phyloP scores from a whole-genome alignment of 2,797 vertebrate genomes.

The Cirrhinus molitorella region DNA sequence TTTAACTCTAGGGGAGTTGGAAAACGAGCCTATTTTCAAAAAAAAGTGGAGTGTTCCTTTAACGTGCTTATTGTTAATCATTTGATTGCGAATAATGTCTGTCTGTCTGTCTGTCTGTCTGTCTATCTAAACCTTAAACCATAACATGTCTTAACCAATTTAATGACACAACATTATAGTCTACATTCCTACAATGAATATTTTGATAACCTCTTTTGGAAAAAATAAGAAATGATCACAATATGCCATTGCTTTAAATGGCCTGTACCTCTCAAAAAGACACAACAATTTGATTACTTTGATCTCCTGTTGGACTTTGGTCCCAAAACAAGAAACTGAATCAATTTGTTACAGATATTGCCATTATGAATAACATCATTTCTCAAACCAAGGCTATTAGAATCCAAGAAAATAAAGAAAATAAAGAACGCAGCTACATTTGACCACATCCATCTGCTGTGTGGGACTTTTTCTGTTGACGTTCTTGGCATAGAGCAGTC shows the following conservation, averaged over 20 bases:
- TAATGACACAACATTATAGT: too few relatives aligned
- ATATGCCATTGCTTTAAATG: neutral
- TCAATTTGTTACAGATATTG: neutral
- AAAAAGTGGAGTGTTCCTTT: too few relatives aligned
- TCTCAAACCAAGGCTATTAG: constrained; percentile 34
- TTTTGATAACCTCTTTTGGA: neutral
- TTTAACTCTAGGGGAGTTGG: too few relatives aligned
- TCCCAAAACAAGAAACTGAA: neutral
- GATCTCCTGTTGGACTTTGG: neutral
- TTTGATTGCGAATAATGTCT: too few relatives aligned
- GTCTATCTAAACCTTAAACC: too few relatives aligned
- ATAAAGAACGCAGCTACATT: constrained; percentile 18
- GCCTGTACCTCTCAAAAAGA: neutral
- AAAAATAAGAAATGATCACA: neutral
- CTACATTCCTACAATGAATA: too few relatives aligned
- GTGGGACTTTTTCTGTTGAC: constrained; percentile 15
- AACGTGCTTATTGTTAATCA: too few relatives aligned
- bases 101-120: too few relatives aligned
- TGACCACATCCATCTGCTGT: constrained; percentile 35
- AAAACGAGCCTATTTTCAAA: too few relatives aligned
- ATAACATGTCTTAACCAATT: too few relatives aligned
- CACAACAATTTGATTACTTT: neutral
- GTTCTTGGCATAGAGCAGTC: constrained; percentile 2
- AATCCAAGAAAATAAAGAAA: neutral
- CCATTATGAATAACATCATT: constrained; percentile 12